phyloP scores from a whole-genome alignment of 2,888 invertebrate species.

The Thelaira solivaga region DNA sequence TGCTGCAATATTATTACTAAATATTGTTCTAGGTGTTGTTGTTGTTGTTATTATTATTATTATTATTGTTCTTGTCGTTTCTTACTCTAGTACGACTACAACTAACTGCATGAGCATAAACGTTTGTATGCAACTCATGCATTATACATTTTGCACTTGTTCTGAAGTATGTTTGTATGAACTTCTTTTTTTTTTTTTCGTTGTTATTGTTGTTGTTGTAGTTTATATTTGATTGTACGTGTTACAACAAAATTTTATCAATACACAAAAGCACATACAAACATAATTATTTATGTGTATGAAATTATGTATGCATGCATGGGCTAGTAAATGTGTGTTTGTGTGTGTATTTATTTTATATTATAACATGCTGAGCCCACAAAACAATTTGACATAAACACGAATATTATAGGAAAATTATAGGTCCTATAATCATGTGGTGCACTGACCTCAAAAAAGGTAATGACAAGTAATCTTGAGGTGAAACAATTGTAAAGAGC shows the following conservation, averaged over 20 bases:
- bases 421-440: slow-evolving; percentile 62
- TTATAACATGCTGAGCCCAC: slow-evolving; percentile 63
- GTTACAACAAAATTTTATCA: slow-evolving; percentile 46
- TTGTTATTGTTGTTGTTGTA: slow-evolving; percentile 26
- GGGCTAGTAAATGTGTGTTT: neutral
- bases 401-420: slow-evolving; percentile 63
- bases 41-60: neutral
- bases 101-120: neutral
- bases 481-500: slow-evolving; percentile 53
- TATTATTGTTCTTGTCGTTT: slow-evolving; percentile 18
- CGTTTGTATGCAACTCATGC: slow-evolving; percentile 47
- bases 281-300: no score
- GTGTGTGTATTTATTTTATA: slow-evolving; percentile 35
- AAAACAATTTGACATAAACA: slow-evolving; percentile 63
- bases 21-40: slow-evolving; percentile 39
- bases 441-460: slow-evolving; percentile 63
- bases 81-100: slow-evolving; percentile 9
- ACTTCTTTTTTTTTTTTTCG: no score
- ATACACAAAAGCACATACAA: neutral
- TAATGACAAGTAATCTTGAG: slow-evolving; percentile 63
- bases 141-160: slow-evolving; percentile 52
- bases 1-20: slow-evolving; percentile 27
- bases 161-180: slow-evolving; percentile 36
- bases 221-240: slow-evolving; percentile 49
- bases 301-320: neutral